Conservation (phyloP, 2,113 vertebrate genomes). For the Gnathonemus echidnorhynchus region DNA sequence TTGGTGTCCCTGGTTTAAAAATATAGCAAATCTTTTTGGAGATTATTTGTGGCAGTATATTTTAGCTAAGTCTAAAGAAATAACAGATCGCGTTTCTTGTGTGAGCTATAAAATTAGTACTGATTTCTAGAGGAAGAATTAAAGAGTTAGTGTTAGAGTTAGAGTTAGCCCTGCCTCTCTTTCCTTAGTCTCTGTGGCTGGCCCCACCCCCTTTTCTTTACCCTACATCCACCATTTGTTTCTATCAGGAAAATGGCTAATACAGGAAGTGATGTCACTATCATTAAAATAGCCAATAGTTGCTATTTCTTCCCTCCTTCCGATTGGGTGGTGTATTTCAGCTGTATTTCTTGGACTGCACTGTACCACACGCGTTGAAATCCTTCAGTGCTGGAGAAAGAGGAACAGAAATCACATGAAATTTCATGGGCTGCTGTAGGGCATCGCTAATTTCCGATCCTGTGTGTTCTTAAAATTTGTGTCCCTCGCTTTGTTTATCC, state of each 20-base stretch:
- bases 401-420: neutral
- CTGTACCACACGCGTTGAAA: neutral
- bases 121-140: neutral
- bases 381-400: neutral
- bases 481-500: neutral
- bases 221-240: slow-evolving; percentile 61
- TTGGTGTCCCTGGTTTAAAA: neutral
- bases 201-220: slow-evolving; percentile 10
- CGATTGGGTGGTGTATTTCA: neutral
- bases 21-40: neutral
- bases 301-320: neutral
- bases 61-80: slow-evolving; percentile 22
- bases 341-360: neutral
- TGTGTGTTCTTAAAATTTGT: neutral
- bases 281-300: slow-evolving; percentile 15
- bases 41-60: slow-evolving; percentile 18
- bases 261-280: slow-evolving; percentile 67
- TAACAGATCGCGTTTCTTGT: neutral
- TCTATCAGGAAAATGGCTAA: slow-evolving; percentile 51
- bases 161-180: neutral
- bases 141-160: neutral
- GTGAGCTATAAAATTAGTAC: slow-evolving; percentile 6
- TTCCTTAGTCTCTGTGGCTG: neutral
- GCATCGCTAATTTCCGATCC: neutral
- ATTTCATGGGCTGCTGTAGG: neutral